phyloP scores from a whole-genome alignment of 2,113 vertebrate species.

The Hassar affinis region DNA sequence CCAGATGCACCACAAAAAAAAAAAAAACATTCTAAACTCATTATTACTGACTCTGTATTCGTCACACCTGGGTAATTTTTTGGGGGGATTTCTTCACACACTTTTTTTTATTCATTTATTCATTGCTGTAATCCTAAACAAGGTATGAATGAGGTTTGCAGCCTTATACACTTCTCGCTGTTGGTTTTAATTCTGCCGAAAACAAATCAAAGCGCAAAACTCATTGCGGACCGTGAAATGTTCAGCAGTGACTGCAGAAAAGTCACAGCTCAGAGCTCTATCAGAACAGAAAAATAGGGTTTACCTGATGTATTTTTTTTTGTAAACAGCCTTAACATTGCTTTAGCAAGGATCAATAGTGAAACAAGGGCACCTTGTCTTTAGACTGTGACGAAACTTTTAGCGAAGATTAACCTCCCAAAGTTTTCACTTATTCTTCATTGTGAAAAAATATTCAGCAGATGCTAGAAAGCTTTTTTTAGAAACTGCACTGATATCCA shows the following conservation, averaged over 20 bases:
- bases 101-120: not conserved
- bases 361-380: conserved; percentile 23
- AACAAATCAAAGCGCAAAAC: not conserved
- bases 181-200: not conserved
- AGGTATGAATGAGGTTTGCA: not conserved
- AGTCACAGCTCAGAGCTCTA: not conserved
- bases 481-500: not conserved
- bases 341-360: conserved; percentile 45
- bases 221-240: not conserved
- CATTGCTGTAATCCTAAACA: not conserved
- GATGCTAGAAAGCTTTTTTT: not conserved
- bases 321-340: not conserved
- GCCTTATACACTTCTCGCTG: too few relatives aligned
- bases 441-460: not conserved
- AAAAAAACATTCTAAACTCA: not conserved
- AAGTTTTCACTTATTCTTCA: not conserved
- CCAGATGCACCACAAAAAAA: not conserved
- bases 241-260: not conserved
- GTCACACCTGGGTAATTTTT: not conserved
- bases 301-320: not conserved
- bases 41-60: not conserved
- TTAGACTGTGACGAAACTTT: conserved; percentile 24
- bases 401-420: not conserved
- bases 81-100: not conserved
- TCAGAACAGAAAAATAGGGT: not conserved